Percentiles rank a stretch among this genome's conserved stretches.
Conservation (phyloP, 2,113 vertebrate species). For the Phylloscopus trochiloides region DNA sequence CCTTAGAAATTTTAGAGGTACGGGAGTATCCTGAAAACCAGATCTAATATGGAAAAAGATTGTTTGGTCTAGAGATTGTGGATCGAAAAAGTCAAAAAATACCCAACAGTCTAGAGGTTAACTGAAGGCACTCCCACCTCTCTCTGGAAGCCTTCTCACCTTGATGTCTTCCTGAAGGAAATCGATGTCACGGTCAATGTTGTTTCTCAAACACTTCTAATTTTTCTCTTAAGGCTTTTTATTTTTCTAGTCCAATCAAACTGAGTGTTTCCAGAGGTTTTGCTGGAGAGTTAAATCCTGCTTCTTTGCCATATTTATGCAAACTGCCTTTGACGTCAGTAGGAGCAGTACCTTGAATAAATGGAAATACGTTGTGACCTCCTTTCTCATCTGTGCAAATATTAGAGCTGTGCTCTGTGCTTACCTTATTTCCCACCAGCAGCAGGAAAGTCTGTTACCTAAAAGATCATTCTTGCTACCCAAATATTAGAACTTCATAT, state of each 20-base stretch:
- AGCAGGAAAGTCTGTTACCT: background rate
- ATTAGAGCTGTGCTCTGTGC: background rate
- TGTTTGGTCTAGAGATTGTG: background rate
- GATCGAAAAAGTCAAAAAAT: background rate
- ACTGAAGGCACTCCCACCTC: background rate
- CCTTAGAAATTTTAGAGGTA: background rate
- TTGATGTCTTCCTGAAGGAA: background rate
- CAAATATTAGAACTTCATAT: slow-evolving; percentile 14
- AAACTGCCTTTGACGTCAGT: background rate
- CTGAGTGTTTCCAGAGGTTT: background rate
- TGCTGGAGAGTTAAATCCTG: background rate
- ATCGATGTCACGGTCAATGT: fast-evolving
- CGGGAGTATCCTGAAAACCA: background rate
- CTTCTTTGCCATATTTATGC: background rate
- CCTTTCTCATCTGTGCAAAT: background rate
- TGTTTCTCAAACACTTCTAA: background rate
- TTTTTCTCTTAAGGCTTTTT: background rate
- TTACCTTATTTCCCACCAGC: background rate
- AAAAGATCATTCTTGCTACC: slow-evolving; percentile 15
- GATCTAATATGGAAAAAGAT: background rate
- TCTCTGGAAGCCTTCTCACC: background rate
- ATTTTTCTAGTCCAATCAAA: background rate
- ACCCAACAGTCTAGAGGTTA: background rate
- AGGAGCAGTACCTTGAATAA: background rate
- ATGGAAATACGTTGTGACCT: background rate